These are phyloP conservation scores for Rhabdomys dilectus DNA, from an alignment of 2,113 vertebrate genomes.

Conservation along the genomic window DNA sequence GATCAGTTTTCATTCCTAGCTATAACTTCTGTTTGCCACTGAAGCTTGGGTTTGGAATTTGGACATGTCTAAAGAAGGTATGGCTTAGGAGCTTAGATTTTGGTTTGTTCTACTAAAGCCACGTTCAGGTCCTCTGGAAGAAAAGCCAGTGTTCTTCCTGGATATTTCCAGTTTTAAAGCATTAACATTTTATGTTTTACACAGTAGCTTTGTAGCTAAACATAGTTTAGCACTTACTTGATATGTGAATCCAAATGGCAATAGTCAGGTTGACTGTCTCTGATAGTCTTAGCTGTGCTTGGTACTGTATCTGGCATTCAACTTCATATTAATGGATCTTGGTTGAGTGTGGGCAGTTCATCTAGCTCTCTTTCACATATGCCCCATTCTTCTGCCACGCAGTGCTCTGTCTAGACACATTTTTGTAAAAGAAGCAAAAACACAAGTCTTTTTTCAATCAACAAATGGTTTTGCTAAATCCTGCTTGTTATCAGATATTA, in stretches of 20 bases:
- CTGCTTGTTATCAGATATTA: neutral
- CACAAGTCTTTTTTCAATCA: neutral
- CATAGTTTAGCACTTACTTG: neutral
- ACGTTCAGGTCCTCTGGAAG: neutral
- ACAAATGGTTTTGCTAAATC: neutral
- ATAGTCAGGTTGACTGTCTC: neutral
- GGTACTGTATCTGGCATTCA: neutral
- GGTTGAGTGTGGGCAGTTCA: neutral
- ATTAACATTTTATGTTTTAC: neutral
- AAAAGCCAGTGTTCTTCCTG: neutral
- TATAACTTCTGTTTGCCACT: neutral
- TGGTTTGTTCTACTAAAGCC: neutral
- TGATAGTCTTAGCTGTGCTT: neutral
- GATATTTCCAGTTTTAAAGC: neutral
- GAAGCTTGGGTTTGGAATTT: conserved; percentile 25
- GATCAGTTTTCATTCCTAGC: neutral
- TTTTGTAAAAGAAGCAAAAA: neutral
- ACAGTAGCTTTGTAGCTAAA: neutral
- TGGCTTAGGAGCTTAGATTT: neutral
- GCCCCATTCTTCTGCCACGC: neutral
- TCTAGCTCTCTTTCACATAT: neutral
- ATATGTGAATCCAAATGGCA: neutral
- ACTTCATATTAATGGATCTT: neutral
- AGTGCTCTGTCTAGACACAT: neutral
- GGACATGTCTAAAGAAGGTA: neutral